phyloP scores from a whole-genome alignment of 1,140 invertebrate species.

The Atta cephalotes region DNA sequence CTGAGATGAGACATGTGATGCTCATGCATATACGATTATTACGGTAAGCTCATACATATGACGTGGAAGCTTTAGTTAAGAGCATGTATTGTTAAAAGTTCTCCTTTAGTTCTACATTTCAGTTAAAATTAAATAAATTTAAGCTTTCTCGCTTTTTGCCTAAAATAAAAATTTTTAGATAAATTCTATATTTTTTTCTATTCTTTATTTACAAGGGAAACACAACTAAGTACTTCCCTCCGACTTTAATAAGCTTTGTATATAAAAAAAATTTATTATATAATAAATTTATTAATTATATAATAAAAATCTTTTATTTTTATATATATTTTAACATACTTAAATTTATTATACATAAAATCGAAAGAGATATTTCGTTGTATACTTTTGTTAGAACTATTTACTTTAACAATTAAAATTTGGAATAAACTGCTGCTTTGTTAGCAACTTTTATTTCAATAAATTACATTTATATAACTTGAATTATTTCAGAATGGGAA shows the following conservation, averaged over 20 bases:
- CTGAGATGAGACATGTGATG: slow-evolving; percentile 72
- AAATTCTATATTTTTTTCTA: neutral
- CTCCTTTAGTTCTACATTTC: neutral
- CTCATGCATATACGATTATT: slow-evolving; percentile 75
- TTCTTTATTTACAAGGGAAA: neutral
- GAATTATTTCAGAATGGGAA: slow-evolving; percentile 78
- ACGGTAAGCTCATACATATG: slow-evolving; percentile 67
- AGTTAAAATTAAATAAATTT: neutral
- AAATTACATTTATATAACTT: neutral
- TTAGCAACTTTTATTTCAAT: neutral
- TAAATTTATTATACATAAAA: too few species aligned
- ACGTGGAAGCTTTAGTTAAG: neutral
- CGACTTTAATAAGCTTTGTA: too few species aligned
- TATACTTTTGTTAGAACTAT: neutral
- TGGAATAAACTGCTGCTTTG: neutral
- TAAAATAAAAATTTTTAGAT: neutral
- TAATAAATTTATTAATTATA: too few species aligned
- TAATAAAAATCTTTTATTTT: too few species aligned
- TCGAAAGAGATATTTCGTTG: too few species aligned
- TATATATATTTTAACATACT: too few species aligned
- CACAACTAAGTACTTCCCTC: neutral
- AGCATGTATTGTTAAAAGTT: neutral
- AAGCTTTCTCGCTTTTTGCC: neutral
- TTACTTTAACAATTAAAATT: neutral
- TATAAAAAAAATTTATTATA: too few species aligned